Conservation (phyloP, 2,113 vertebrate species). For the Lepidothrix coronata region DNA sequence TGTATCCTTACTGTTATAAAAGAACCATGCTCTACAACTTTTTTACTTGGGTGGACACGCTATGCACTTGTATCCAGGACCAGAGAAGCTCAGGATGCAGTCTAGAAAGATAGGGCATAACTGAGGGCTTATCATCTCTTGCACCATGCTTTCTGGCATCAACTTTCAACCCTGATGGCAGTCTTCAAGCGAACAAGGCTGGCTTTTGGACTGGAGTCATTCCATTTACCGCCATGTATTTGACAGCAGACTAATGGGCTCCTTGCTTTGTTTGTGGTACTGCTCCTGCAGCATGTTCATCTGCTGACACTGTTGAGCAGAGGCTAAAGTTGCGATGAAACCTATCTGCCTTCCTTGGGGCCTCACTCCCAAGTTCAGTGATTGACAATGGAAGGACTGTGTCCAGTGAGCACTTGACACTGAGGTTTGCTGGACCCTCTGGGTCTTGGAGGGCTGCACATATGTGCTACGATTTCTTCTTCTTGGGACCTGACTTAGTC, state of each 20-base stretch:
- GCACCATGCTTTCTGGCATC: neutral
- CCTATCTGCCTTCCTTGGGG: neutral
- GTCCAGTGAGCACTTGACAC: neutral
- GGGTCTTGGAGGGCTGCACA: neutral
- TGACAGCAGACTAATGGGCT: neutral
- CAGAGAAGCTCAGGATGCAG: neutral
- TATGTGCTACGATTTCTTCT: neutral
- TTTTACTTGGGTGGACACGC: neutral
- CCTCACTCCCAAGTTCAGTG: neutral
- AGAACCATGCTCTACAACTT: neutral
- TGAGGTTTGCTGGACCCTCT: neutral
- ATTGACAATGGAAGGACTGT: neutral
- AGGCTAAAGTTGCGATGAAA: neutral
- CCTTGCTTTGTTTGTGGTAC: neutral
- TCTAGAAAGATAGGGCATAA: neutral
- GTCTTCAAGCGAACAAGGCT: neutral
- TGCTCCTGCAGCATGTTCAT: neutral
- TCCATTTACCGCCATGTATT: neutral
- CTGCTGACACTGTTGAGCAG: neutral
- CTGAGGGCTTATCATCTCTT: neutral
- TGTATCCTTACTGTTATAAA: neutral
- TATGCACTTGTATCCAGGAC: fast-evolving
- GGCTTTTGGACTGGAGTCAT: neutral
- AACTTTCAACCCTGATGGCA: neutral
- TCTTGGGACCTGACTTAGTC: neutral